Base-by-base conservation (phyloP, 2,113 vertebrate genomes). In the Zeus faber region DNA sequence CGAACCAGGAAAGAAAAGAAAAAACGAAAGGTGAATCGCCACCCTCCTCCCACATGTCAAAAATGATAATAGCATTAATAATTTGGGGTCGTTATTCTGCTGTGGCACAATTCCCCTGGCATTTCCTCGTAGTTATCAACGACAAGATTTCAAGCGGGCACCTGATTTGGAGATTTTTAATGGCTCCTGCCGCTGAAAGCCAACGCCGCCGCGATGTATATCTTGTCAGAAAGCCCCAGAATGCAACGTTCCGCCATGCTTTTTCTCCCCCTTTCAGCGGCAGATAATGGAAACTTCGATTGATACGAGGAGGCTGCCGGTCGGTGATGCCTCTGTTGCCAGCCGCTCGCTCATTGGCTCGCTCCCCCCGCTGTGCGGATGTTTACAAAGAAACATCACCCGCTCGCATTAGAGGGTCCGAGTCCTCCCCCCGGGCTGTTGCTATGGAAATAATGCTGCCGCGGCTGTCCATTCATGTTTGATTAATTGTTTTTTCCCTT, bases 401-500 rank as follows among this genome's bases (percentile, higher is more conserved):
- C 80, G 80, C 79, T 81, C 72, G 77, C 80, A 85, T 89, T 86
- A 87, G 85, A 84, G 79, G 77, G 79, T 84, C 80, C 72, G 76
- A 80, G 77, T 87, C 81, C 72, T 87, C 79, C 83, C 83, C 85
- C 79, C 58, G 47, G 81, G 86, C 86, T 79, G 86, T 89, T 87
- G 83, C 86, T 83, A 87, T 88, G 87, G 87, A 87, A 87, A 88
- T 88, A 85, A 85, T 80, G 81, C 83, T 61, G 78, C 78, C 67
- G 77, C 60, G 72, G 72, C 79, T 72, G 70, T 70, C 85, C 81
- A 86, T 86, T 89, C 83, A 83, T 85, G 76, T 86, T 88, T 87
- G 85, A 86, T 88, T 87, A 86, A 88, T 88, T 85, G 81, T 82
- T 77, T 85, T 85, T 82, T 78, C 26, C 58, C 58, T 74, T 50